Conservation (phyloP, 2,113 vertebrate genomes). For the Sapajus apella region DNA sequence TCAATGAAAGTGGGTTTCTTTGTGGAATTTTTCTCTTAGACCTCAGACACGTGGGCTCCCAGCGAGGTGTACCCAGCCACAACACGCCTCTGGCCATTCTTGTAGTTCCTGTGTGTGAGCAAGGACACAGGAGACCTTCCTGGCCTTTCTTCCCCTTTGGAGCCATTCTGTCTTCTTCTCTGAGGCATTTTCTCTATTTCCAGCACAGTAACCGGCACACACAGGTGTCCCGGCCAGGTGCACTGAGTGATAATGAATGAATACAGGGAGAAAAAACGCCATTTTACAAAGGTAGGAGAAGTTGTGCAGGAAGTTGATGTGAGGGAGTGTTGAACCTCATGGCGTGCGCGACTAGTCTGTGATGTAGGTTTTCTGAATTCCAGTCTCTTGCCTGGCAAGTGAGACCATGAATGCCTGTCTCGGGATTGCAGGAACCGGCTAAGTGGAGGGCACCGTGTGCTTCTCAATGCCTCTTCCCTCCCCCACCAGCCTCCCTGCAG, state of each 20-base stretch:
- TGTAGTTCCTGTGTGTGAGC: not conserved
- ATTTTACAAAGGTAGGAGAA: rapidly evolving
- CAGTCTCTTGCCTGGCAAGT: not conserved
- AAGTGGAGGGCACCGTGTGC: rapidly evolving
- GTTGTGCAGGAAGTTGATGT: rapidly evolving
- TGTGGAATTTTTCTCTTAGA: not conserved
- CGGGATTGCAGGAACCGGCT: rapidly evolving
- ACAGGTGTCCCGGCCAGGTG: rapidly evolving
- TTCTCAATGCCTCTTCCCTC: rapidly evolving
- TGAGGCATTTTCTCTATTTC: not conserved
- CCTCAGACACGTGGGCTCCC: not conserved
- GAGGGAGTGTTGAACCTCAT: rapidly evolving
- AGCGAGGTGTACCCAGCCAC: rapidly evolving
- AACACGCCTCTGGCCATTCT: rapidly evolving
- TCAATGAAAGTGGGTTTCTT: rapidly evolving
- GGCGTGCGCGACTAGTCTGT: rapidly evolving
- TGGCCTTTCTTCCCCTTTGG: not conserved
- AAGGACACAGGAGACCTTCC: rapidly evolving
- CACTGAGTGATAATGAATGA: rapidly evolving
- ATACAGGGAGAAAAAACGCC: rapidly evolving
- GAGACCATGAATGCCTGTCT: rapidly evolving
- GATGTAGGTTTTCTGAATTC: not conserved
- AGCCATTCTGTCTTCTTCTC: too few relatives aligned
- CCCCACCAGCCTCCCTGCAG: rapidly evolving
- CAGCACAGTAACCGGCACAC: rapidly evolving